Percentiles rank a stretch among this genome's conserved stretches.
phyloP scores from a whole-genome alignment of 2,888 invertebrate species.

The Strigamia transsilvanica region DNA sequence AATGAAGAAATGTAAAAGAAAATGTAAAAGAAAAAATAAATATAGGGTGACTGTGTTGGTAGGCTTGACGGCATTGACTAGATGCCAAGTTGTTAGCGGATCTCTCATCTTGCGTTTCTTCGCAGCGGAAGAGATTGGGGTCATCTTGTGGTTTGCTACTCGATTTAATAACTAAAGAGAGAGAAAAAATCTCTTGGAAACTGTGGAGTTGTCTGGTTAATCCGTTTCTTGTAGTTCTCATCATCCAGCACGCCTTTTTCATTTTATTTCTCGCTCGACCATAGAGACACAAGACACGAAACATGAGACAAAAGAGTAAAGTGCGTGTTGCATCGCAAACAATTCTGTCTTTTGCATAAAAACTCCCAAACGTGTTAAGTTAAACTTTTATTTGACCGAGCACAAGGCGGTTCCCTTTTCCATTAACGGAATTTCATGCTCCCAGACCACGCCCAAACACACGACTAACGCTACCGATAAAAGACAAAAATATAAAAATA shows the following conservation, averaged over 20 bases:
- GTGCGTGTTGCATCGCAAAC: conserved; percentile 29
- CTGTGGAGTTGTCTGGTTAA: not conserved
- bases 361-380: not conserved
- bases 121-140: conserved; percentile 33
- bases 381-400: conserved; percentile 12
- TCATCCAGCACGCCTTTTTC: not conserved
- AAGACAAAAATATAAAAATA: not conserved
- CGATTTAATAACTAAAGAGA: not conserved
- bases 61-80: not conserved
- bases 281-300: too few species aligned
- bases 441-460: conserved; percentile 24
- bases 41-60: not conserved
- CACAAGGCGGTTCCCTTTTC: conserved; percentile 41
- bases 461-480: conserved; percentile 35
- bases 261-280: not conserved
- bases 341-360: conserved; percentile 22
- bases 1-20: not conserved
- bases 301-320: not conserved
- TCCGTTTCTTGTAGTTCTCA: not conserved
- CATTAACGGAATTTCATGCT: conserved; percentile 45
- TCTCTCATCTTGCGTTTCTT: conserved; percentile 43
- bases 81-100: conserved; percentile 47
- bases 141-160: conserved; percentile 45
- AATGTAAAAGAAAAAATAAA: not conserved
- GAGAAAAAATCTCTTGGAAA: not conserved